Evolutionary conservation across 35 echinoderm and acorn worm species (phyloP), one percentile per base, ranked within the genome.

Genomic region (Strongylocentrotus purpuratus): DNA sequence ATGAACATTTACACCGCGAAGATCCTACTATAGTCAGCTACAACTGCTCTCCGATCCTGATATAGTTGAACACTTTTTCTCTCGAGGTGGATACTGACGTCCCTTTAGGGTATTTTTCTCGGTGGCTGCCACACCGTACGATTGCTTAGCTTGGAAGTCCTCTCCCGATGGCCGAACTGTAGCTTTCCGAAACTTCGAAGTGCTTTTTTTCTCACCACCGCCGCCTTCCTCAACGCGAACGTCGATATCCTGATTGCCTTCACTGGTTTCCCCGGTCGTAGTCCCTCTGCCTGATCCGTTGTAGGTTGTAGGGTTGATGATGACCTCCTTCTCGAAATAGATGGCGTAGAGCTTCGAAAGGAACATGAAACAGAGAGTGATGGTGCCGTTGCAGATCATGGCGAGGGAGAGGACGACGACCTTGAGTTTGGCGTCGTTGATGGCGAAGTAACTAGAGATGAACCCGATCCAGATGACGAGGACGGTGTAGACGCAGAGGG

Each of bases 391-490:
- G 50, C 95, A 60, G 48, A 97, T 95, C 52, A 95, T 95, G 8
- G 96, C 96, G 4, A 97, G 59, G 4, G 96, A 94, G 48, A 96
- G 86, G 46, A 96, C 95, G 20, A 85, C 86, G 28, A 95, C 92
- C 87, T 95, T 95, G 47, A 96, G 45, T 33, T 88, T 85, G 28
- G 95, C 87, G 5, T 94, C 92, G 13, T 85, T 46, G 52, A 97
- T 45, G 13, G 90, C 46, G 65, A 97, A 94, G 78, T 96, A 97
- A 48, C 95, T 92, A 0, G 96, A 92, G 28, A 97, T 97, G 86
- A 97, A 97, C 3, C 90, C 96, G 46, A 97, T 89, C 96, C 96
- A 97, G 45, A 97, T 97, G 11, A 97, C 95, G 86, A 97, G 55
- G 45, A 95, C 95, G 1, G 96, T 97, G 95, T 97, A 97, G 18